These are phyloP conservation scores for Clarias fuscus DNA, from an alignment of 2,797 vertebrate species.

Conservation along the genomic window DNA sequence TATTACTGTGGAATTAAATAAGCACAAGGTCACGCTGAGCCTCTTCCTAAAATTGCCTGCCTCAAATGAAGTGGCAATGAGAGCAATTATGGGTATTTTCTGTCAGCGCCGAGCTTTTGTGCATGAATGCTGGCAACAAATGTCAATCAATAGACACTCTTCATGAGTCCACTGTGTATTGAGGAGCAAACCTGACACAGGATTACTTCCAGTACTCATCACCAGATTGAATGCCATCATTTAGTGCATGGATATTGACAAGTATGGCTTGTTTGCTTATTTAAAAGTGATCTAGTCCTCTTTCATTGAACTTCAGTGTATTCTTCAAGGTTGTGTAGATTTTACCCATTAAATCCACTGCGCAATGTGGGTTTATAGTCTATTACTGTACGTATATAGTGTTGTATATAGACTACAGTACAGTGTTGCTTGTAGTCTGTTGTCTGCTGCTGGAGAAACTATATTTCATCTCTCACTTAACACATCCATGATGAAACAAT, in stretches of 20 bases:
- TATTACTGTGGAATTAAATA: constrained; percentile 80
- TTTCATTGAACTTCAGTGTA: not conserved
- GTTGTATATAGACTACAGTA: not conserved
- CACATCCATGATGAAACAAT: not conserved
- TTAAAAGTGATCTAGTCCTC: not conserved
- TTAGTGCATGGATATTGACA: not conserved
- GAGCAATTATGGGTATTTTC: constrained; percentile 78
- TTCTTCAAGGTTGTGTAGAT: not conserved
- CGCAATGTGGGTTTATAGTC: not conserved
- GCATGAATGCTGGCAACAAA: constrained; percentile 73
- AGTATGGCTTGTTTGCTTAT: not conserved
- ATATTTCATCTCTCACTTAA: constrained; percentile 1
- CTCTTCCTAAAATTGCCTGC: constrained; percentile 73
- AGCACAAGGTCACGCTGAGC: constrained; percentile 77
- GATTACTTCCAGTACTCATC: constrained; percentile 12
- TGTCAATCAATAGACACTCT: constrained; percentile 72
- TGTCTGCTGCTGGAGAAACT: not conserved
- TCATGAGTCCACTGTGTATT: constrained; percentile 43
- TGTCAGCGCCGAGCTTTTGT: constrained; percentile 65
- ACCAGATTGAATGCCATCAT: constrained; percentile 13
- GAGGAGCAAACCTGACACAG: constrained; percentile 10
- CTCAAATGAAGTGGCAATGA: constrained; percentile 80
- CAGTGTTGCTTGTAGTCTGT: not conserved
- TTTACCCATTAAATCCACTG: not conserved
- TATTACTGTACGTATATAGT: no score